Percentiles rank a stretch among this genome's conserved stretches.
Evolutionary conservation across 1,140 invertebrate genomes (phyloP).

Genomic region (Drosophila pseudoananassae): DNA sequence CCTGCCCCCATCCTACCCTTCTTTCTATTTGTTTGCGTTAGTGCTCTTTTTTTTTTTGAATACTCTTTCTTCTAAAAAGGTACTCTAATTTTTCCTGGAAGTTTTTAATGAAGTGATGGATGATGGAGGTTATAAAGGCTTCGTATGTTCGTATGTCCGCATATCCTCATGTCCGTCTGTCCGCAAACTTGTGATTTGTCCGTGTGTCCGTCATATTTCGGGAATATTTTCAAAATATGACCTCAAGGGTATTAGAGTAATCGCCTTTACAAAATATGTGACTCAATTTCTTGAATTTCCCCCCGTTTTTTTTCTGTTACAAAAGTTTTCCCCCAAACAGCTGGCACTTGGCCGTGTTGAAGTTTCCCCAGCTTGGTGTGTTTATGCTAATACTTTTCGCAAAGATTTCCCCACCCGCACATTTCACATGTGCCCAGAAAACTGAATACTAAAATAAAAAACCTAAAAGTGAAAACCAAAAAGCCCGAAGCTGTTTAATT

Average conservation of each 20-base stretch:
- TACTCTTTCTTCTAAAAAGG: background rate
- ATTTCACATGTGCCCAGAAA: constrained; percentile 29
- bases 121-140: too few species aligned
- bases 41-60: background rate
- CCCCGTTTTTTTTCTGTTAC: background rate
- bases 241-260: background rate
- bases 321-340: constrained; percentile 39
- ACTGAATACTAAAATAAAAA: background rate
- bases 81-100: background rate
- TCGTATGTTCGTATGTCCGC: too few species aligned
- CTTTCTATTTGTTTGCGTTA: background rate
- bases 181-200: too few species aligned
- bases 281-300: constrained; percentile 12
- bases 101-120: too few species aligned
- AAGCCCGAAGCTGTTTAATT: constrained; percentile 48
- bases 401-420: constrained; percentile 12
- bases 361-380: constrained; percentile 26
- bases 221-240: background rate
- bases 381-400: constrained; percentile 57
- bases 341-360: constrained; percentile 29
- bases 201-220: too few species aligned
- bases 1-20: background rate
- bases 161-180: too few species aligned
- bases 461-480: background rate
- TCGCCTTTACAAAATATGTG: background rate